These are phyloP conservation scores for Physella acuta DNA, from an alignment of 1,140 invertebrate genomes.

Conservation along the genomic window DNA sequence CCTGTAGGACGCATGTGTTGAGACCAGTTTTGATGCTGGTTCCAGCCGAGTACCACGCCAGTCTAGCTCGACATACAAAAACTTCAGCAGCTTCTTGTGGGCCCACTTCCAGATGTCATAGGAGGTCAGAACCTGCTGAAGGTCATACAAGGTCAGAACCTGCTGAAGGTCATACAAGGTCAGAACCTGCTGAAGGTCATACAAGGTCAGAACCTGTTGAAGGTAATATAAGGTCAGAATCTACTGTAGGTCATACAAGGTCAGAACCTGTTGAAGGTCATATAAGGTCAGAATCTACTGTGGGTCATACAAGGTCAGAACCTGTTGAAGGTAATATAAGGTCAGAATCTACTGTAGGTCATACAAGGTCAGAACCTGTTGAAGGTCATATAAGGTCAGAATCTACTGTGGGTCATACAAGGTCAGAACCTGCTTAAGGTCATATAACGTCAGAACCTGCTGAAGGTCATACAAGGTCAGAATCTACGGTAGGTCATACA, in stretches of 20 bases:
- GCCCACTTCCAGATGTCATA: conserved; percentile 8
- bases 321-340: no score
- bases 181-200: neutral
- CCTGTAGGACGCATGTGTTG: neutral
- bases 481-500: no score
- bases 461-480: no score
- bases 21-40: neutral
- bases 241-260: neutral
- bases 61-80: neutral
- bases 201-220: neutral
- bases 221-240: neutral
- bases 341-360: no score
- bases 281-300: neutral
- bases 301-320: no score
- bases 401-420: no score
- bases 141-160: neutral
- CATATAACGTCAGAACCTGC: no score
- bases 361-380: no score
- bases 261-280: neutral
- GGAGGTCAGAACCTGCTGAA: neutral
- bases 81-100: neutral
- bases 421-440: no score
- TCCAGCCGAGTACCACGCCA: neutral
- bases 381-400: no score
- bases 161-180: neutral